Conservation (phyloP, 2,113 vertebrate species). For the Tragelaphus strepsiceros region DNA sequence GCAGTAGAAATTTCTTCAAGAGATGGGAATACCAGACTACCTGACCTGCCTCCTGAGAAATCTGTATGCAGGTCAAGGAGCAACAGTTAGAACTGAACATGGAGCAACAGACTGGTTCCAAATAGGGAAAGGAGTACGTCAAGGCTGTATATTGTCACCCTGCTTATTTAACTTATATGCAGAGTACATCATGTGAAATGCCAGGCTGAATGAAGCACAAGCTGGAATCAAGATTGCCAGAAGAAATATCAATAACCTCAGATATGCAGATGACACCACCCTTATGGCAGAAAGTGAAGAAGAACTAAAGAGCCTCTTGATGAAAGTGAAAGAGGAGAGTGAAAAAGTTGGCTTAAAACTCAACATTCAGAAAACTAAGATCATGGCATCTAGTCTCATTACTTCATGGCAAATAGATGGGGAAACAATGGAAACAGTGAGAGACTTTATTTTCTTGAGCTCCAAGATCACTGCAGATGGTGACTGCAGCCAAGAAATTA, state of each 20-base stretch:
- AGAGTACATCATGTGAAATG: neutral
- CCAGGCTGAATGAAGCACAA: rapidly evolving
- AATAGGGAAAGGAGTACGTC: neutral
- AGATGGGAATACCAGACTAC: neutral
- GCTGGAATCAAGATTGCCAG: rapidly evolving
- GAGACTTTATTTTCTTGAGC: no score
- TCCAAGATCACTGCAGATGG: no score
- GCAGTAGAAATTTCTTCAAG: neutral
- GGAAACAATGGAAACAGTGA: no score
- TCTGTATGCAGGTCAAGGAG: neutral
- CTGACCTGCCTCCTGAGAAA: neutral
- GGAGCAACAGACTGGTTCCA: neutral
- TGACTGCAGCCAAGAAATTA: no score
- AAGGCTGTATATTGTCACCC: neutral
- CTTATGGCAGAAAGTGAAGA: neutral
- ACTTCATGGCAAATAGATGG: no score
- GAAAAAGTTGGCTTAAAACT: neutral
- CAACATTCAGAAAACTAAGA: no score
- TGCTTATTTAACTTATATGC: neutral
- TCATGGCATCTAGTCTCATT: no score
- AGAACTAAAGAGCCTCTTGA: neutral
- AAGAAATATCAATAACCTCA: neutral
- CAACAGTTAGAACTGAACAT: neutral
- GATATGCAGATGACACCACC: neutral
- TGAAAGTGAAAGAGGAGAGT: neutral